phyloP scores from a whole-genome alignment of 2,797 vertebrate species.

The Lophotriccus pileatus region DNA sequence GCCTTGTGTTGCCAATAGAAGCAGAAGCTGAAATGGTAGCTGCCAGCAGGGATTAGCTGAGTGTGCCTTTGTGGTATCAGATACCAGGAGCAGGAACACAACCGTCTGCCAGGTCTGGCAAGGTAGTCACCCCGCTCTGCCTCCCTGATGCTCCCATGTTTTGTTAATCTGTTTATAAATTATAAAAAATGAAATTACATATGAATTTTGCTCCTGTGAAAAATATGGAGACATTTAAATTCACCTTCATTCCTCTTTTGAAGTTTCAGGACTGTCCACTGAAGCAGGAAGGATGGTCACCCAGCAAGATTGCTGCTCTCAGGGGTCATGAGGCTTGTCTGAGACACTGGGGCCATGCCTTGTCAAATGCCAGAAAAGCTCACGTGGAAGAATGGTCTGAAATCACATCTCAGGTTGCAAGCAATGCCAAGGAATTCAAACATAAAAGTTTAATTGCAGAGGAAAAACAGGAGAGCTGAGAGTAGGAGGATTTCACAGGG shows the following conservation, averaged over 20 bases:
- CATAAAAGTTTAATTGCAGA: conserved; percentile 4
- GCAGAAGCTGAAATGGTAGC: neutral
- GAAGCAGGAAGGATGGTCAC: neutral
- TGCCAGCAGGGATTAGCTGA: neutral
- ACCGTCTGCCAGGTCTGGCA: neutral
- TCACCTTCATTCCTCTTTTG: neutral
- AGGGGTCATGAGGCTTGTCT: neutral
- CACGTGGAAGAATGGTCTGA: neutral
- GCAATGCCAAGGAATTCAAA: neutral
- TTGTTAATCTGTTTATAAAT: neutral
- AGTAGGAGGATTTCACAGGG: neutral
- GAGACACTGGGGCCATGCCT: neutral
- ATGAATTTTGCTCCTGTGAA: neutral
- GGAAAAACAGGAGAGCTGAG: neutral
- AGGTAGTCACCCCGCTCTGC: neutral
- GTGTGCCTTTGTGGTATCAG: neutral
- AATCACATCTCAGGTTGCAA: neutral
- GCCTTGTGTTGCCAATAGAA: neutral
- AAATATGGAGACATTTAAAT: neutral
- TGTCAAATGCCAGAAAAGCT: neutral
- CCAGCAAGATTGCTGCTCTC: neutral
- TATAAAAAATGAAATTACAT: neutral
- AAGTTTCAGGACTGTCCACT: neutral
- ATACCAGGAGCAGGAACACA: neutral
- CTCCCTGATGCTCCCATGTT: neutral